A percentile compares a stretch with the other conserved stretches of the same genome.
Evolutionary conservation across 1,140 invertebrate genomes (phyloP).

Genomic region (silkworm (Bombyx mori)): ASM3026992v2 NC_085112.1:7600501-7601000

Average conservation of each 20-base stretch:
- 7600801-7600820: constrained; percentile 28
- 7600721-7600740: constrained; percentile 10
- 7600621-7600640: constrained; percentile 6
- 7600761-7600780: constrained; percentile 13
- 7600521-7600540: constrained; percentile 5
- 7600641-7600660: constrained; percentile 3
- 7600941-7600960: background rate
- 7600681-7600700: constrained; percentile 10
- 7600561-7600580: constrained; percentile 5
- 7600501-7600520: constrained; percentile 2
- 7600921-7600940: no score
- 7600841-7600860: constrained; percentile 12
- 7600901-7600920: no score
- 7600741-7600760: constrained; percentile 10
- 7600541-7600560: constrained; percentile 7
- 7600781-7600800: constrained; percentile 20
- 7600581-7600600: constrained; percentile 1
- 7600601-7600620: constrained; percentile 3
- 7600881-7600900: constrained; percentile 14
- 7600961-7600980: constrained; percentile 33
- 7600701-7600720: constrained; percentile 17
- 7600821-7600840: constrained; percentile 19
- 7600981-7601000: constrained; percentile 25
- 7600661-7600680: constrained; percentile 9
- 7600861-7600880: constrained; percentile 9